phyloP scores from a whole-genome alignment of 1,140 invertebrate genomes.

The Penaeus indicus region DNA sequence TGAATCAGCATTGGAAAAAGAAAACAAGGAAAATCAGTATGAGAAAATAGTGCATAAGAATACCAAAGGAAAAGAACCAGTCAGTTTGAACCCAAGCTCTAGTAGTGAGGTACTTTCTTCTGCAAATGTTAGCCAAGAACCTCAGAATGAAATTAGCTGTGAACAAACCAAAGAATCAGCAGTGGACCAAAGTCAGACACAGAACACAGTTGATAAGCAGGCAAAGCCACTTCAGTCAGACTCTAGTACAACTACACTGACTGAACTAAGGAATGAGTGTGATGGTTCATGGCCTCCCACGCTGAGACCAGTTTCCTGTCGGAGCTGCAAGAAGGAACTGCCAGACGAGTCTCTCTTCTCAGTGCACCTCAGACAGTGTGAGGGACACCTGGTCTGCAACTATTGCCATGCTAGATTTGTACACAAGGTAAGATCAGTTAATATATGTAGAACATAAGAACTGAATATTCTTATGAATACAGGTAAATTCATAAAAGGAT shows the following conservation, averaged over 20 bases:
- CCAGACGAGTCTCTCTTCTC: constrained; percentile 40
- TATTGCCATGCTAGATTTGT: constrained; percentile 43
- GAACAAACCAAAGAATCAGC: too few species aligned
- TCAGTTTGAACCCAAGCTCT: too few species aligned
- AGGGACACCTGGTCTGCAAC: constrained; percentile 41
- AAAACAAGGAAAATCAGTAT: too few species aligned
- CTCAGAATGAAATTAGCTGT: too few species aligned
- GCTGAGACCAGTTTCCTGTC: constrained; percentile 41
- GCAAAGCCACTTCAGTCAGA: neutral
- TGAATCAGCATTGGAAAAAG: too few species aligned
- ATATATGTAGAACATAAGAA: too few species aligned
- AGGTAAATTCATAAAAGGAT: too few species aligned
- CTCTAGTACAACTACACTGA: neutral
- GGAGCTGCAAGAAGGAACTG: constrained; percentile 46
- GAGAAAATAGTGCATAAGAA: too few species aligned
- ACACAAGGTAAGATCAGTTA: constrained; percentile 41
- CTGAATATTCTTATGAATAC: neutral
- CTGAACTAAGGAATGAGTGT: neutral
- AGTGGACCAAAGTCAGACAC: too few species aligned
- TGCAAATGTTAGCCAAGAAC: too few species aligned
- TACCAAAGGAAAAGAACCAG: too few species aligned
- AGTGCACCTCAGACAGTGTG: constrained; percentile 45
- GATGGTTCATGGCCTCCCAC: constrained; percentile 19
- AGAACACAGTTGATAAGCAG: neutral
- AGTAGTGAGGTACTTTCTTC: too few species aligned